phyloP scores from a whole-genome alignment of 2,113 vertebrate genomes.

The Calonectris borealis region DNA sequence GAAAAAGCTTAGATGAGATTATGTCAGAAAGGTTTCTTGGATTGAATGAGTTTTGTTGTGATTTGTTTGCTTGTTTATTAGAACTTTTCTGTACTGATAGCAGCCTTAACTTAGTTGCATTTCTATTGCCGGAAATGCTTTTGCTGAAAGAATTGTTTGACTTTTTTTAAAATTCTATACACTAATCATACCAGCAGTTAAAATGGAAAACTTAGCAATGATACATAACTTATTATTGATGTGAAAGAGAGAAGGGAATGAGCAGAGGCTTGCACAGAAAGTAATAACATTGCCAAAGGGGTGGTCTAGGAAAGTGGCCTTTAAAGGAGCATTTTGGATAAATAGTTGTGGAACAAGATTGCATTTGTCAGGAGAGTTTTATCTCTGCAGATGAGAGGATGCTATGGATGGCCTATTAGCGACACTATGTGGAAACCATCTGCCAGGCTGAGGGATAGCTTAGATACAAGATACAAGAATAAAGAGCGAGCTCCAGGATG shows the following conservation, averaged over 20 bases:
- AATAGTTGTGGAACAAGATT: constrained; percentile 5
- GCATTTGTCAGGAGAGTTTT: constrained; percentile 34
- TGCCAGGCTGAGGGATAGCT: background rate
- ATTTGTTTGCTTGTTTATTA: background rate
- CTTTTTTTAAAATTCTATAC: background rate
- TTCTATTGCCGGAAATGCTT: background rate
- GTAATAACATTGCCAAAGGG: constrained; percentile 2
- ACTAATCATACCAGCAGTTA: background rate
- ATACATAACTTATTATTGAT: background rate
- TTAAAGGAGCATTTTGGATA: background rate
- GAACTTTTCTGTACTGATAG: background rate
- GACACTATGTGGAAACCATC: background rate
- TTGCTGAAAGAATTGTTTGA: background rate
- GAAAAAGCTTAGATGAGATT: background rate
- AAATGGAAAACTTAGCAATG: background rate
- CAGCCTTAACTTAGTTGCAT: background rate
- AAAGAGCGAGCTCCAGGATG: background rate
- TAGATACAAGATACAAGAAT: background rate
- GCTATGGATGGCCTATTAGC: background rate
- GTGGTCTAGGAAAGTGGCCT: background rate
- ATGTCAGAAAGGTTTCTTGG: background rate
- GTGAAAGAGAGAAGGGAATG: background rate
- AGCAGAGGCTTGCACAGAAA: background rate
- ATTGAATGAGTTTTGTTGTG: background rate
- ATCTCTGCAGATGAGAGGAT: constrained; percentile 13